phyloP scores from a whole-genome alignment of 2,888 invertebrate genomes.

The Conistra vaccinii region DNA sequence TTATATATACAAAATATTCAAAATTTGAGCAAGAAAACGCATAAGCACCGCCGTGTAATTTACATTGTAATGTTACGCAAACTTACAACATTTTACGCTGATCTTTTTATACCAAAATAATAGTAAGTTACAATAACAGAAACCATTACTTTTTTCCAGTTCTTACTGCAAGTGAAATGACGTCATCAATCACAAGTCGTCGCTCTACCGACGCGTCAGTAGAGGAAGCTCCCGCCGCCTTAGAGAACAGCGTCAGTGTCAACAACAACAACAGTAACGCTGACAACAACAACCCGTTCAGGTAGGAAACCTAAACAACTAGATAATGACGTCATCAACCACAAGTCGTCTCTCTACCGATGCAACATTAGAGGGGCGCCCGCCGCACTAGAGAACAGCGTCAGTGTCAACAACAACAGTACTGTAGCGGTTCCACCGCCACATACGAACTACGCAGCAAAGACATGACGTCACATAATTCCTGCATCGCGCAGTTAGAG shows the following conservation, averaged over 20 bases:
- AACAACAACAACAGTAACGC: slow-evolving; percentile 44
- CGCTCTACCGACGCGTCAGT: slow-evolving; percentile 71
- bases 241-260: slow-evolving; percentile 42
- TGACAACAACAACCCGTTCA: slow-evolving; percentile 62
- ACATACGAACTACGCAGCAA: no score
- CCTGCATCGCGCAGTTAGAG: no score
- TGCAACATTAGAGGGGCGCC: slow-evolving; percentile 64
- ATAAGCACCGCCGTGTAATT: no score
- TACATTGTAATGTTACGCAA: no score
- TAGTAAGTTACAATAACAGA: no score
- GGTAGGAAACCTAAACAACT: no score
- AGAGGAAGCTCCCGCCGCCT: slow-evolving; percentile 62
- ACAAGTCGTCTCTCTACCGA: slow-evolving; percentile 76
- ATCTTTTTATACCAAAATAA: no score
- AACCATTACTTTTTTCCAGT: slow-evolving; percentile 65
- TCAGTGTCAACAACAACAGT: slow-evolving; percentile 48
- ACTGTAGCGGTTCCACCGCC: no score
- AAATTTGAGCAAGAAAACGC: no score
- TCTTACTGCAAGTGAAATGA: slow-evolving; percentile 79
- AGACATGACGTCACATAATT: no score
- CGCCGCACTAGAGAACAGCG: slow-evolving; percentile 47
- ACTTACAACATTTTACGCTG: no score
- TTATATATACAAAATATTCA: no score
- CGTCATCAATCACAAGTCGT: slow-evolving; percentile 76
- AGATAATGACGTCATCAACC: slow-evolving; percentile 78